These are phyloP conservation scores for Triplophysa siluroides DNA, from an alignment of 2,113 vertebrate genomes.

Conservation along the genomic window DNA sequence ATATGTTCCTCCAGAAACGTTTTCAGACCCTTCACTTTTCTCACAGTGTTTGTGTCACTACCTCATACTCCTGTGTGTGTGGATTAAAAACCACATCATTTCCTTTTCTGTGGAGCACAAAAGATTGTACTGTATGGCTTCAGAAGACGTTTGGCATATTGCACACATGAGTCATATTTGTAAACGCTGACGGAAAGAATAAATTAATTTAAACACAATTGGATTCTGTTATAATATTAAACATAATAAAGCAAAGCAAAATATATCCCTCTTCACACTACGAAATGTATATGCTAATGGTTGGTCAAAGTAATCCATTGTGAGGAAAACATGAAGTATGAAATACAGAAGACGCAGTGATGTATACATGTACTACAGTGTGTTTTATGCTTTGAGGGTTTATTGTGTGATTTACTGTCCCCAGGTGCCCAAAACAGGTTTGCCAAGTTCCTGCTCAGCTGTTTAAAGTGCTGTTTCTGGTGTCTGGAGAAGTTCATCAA, in stretches of 20 bases:
- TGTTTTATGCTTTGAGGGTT: not conserved
- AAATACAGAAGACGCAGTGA: not conserved
- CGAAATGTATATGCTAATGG: not conserved
- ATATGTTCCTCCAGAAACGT: not conserved
- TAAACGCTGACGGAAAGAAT: no score
- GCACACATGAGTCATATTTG: no score
- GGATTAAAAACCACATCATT: not conserved
- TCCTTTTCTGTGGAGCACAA: not conserved
- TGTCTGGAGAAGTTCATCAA: slow-evolving; percentile 96
- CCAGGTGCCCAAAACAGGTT: slow-evolving; percentile 79
- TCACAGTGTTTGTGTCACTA: not conserved
- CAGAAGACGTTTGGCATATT: no score
- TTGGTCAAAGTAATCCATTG: not conserved
- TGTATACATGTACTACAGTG: not conserved
- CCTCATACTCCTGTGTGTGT: not conserved
- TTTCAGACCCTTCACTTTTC: not conserved
- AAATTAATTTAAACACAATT: no score
- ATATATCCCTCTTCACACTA: no score
- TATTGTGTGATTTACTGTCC: not conserved
- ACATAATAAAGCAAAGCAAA: no score
- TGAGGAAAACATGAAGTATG: not conserved
- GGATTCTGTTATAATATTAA: no score
- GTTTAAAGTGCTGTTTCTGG: slow-evolving; percentile 98
- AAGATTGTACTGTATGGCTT: not conserved
- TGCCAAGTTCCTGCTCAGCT: slow-evolving; percentile 86